phyloP scores from a whole-genome alignment of 2,797 vertebrate species.

The Cossypha heuglini region DNA sequence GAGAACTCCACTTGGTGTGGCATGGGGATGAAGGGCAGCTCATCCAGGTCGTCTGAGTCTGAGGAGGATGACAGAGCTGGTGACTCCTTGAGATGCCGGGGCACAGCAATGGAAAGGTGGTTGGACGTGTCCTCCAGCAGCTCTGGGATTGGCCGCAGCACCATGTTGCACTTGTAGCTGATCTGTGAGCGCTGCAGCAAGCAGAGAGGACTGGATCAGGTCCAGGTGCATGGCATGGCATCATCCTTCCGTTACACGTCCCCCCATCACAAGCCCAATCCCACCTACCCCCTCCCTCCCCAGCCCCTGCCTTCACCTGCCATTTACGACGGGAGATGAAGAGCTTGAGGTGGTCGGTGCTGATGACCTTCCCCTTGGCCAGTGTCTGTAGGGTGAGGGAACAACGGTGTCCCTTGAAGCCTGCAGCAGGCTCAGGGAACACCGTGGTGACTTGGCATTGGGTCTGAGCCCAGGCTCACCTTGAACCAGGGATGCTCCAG shows the following conservation, averaged over 20 bases:
- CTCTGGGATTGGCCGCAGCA: conserved; percentile 92
- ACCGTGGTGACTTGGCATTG: fast-evolving
- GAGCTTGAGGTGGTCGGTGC: conserved; percentile 89
- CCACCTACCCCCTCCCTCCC: background rate
- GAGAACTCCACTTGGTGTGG: conserved; percentile 92
- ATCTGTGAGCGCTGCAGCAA: conserved; percentile 88
- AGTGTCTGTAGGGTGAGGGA: conserved; percentile 76
- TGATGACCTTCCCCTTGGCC: conserved; percentile 88
- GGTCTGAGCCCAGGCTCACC: conserved; percentile 73
- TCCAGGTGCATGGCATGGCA: background rate
- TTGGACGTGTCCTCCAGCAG: conserved; percentile 89
- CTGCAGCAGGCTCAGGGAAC: background rate
- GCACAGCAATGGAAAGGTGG: conserved; percentile 91
- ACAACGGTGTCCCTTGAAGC: background rate
- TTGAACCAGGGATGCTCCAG: conserved; percentile 97
- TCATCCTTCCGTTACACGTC: background rate
- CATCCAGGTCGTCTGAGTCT: conserved; percentile 93
- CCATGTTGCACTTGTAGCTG: conserved; percentile 98
- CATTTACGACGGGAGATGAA: conserved; percentile 94
- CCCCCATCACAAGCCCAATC: background rate
- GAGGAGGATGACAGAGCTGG: conserved; percentile 92
- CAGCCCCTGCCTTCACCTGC: conserved; percentile 83
- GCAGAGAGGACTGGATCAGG: background rate
- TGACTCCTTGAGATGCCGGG: conserved; percentile 85
- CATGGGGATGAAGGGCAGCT: conserved; percentile 92